Conservation (phyloP, 2,113 vertebrate genomes). For the Apus apus region DNA sequence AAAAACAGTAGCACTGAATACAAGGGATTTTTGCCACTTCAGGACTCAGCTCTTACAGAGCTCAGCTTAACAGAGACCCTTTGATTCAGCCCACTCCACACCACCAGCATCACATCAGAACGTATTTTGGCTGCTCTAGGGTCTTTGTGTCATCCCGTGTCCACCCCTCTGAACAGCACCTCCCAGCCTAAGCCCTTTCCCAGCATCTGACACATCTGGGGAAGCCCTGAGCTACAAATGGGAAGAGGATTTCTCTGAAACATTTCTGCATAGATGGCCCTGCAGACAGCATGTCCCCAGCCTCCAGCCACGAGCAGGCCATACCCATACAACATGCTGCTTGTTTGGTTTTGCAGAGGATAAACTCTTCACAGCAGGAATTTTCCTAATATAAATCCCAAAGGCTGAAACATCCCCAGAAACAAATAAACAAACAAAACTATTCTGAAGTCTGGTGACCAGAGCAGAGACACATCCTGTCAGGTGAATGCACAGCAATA, state of each 20-base stretch:
- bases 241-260: background rate
- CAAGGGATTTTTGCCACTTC: background rate
- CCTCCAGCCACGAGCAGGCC: background rate
- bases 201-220: background rate
- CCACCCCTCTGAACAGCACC: background rate
- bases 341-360: conserved; percentile 18
- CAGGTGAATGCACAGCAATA: background rate
- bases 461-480: background rate
- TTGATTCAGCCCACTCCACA: background rate
- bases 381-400: background rate
- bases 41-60: background rate
- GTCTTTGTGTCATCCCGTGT: background rate
- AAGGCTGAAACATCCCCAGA: background rate
- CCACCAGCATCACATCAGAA: background rate
- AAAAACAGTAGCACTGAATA: background rate
- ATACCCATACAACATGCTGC: background rate
- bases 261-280: background rate
- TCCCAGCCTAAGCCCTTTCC: background rate
- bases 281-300: background rate
- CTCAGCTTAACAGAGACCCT: background rate
- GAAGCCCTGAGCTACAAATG: background rate
- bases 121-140: no score
- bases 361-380: background rate
- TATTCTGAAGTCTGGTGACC: background rate
- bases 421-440: background rate